Evolutionary conservation across 2,797 vertebrate species (phyloP).

Genomic region (Enteromius anoplus): DNA sequence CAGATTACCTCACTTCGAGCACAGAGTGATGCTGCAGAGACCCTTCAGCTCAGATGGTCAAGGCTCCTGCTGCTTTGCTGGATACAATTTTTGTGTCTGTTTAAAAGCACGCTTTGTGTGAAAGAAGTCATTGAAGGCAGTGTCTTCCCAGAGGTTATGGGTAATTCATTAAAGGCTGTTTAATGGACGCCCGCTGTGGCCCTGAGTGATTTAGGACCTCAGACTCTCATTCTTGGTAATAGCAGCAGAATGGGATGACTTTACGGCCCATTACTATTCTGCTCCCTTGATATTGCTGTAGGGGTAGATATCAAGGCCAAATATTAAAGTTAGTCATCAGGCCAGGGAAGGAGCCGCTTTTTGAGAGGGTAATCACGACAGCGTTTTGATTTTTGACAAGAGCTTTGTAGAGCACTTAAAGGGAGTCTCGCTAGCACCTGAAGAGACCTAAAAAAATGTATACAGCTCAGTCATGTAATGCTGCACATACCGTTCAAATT

Average conservation of each 20-base stretch:
- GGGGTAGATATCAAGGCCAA: constrained; percentile 51
- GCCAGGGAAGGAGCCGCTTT: constrained; percentile 11
- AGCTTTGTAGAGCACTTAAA: constrained; percentile 29
- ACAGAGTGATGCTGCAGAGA: not conserved
- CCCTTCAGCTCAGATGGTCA: constrained; percentile 31
- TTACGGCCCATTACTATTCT: constrained; percentile 51
- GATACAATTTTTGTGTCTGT: constrained; percentile 4
- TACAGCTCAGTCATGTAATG: not conserved
- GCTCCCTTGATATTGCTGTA: constrained; percentile 43
- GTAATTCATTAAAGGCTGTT: constrained; percentile 61
- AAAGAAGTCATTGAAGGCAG: constrained; percentile 41
- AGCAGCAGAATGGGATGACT: constrained; percentile 45
- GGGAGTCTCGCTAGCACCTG: constrained; percentile 13
- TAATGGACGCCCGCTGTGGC: constrained; percentile 52
- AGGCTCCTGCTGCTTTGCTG: constrained; percentile 34
- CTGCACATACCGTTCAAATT: constrained; percentile 20
- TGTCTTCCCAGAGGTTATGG: constrained; percentile 47
- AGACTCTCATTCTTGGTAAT: constrained; percentile 45
- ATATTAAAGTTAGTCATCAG: constrained; percentile 52
- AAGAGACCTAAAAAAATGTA: constrained; percentile 22
- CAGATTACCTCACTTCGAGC: constrained; percentile 22
- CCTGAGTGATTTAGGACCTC: constrained; percentile 53
- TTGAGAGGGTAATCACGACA: constrained; percentile 15
- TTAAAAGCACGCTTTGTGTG: constrained; percentile 26
- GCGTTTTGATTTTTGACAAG: constrained; percentile 32